A percentile compares a stretch with the other conserved stretches of the same genome.
Conservation (phyloP, 1,140 invertebrate genomes). For the Ericerus pela region DNA sequence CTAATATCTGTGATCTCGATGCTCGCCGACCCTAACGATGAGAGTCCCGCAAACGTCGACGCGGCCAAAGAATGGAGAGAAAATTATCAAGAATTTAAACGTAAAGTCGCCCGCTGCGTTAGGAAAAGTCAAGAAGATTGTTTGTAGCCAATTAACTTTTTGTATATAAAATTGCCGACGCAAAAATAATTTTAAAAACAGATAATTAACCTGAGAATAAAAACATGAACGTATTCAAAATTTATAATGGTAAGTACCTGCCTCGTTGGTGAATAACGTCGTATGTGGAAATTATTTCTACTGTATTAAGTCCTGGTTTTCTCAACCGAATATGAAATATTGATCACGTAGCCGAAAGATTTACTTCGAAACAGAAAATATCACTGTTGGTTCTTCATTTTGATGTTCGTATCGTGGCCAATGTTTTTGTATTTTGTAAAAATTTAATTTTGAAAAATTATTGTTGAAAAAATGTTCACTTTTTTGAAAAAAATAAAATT, state of each 20-base stretch:
- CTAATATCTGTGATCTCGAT: constrained; percentile 98
- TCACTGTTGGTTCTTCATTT: too few relatives aligned
- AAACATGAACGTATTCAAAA: background rate
- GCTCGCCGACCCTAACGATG: constrained; percentile 98
- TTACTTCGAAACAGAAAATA: too few relatives aligned
- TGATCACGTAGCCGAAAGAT: too few relatives aligned
- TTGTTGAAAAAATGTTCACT: too few relatives aligned
- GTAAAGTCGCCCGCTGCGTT: constrained; percentile 92
- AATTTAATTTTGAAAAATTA: too few relatives aligned
- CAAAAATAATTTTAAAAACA: background rate
- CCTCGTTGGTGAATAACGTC: background rate
- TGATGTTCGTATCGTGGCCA: too few relatives aligned
- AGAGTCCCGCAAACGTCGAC: constrained; percentile 99
- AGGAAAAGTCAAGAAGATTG: constrained; percentile 92
- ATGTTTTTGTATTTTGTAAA: too few relatives aligned
- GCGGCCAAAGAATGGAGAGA: constrained; percentile 99
- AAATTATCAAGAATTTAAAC: constrained; percentile 91
- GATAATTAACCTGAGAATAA: too few relatives aligned
- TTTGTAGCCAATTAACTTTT: constrained; percentile 5
- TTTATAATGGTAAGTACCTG: background rate
- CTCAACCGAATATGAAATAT: too few relatives aligned
- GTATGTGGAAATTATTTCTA: background rate
- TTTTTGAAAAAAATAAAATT: too few relatives aligned
- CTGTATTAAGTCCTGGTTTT: background rate
- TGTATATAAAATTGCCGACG: background rate